Base-by-base conservation (phyloP, 2,113 vertebrate species). In the Lates calcarifer region DNA sequence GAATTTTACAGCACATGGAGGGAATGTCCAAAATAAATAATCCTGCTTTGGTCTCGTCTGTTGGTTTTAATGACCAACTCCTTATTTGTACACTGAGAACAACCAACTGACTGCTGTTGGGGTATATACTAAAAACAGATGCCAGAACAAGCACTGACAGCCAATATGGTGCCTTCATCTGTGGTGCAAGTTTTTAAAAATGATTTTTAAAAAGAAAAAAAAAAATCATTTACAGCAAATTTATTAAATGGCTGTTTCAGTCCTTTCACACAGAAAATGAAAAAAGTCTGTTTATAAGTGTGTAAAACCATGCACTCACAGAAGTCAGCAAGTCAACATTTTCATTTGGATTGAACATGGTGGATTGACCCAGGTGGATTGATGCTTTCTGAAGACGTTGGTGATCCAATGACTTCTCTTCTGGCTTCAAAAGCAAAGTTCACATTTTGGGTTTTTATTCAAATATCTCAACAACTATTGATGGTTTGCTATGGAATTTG, bases 1-100 rank as follows among this genome's bases (percentile, higher is more conserved):
- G 68, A 73, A 31, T 43, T 84, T 76, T 41, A 78, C 56, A 63
- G 78, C 64, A 45, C 72, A 53, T 4, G 0, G 33, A 81, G 78
- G 70, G 31, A 7, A 63, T 37, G 63, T 58, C 43, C 53, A 55
- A 77, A 73, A 82, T 58, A 83, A 51, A 82, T 63, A 47, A 65
- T 58, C 65, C 41, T 26, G 35, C 56, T 49, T 43, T 43, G 62
- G 66, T 58, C 51, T 63, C 47, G 4, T 45, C 76, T 26, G 64
- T 22, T 82, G 28, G 20, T 55, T 60, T 70, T 29, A 69, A 58
- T 4, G 41, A 57, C 28, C 22, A 26, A 55, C n/a, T 68, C n/a
- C 9, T 70, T 56, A 26, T 31, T 55, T 55, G 18, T 35, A 56
- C 41, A 39, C 49, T 41, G 43, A 43, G 14, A 43, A 57, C 29